Evolutionary conservation across 2,888 invertebrate species (phyloP), one percentile per base, ranked within the genome.

Genomic region (Zygogramma bicolorata): DNA sequence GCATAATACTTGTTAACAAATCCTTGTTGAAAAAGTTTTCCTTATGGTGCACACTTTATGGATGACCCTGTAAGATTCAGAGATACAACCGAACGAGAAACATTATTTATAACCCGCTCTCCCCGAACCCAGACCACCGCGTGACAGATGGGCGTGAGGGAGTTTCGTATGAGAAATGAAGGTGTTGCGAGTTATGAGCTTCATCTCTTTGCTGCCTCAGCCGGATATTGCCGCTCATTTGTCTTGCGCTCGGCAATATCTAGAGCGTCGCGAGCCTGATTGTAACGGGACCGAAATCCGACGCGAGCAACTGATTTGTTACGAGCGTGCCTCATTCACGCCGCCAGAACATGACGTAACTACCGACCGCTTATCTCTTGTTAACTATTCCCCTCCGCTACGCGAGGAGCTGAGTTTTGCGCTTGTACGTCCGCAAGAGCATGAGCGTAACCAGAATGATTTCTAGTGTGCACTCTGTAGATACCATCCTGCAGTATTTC

Each of bases 221-320:
- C 81, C 85, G 86, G 86, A 87, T 86, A 86, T 86, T 87, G 85
- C 86, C 82, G 81, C 84, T 85, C 87, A 85, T 86, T 85, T 85
- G 85, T 86, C 86, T 86, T 85, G 76, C 77, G 77, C 66, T 62
- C 79, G 79, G 83, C 83, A 85, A 85, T 85, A 85, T 84, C 84
- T 79, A 68, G 79, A 76, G 71, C 79, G 79, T 78, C 79, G 75
- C 65, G 72, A 65, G 71, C 75, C 79, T 81, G 81, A 83, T 83
- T 83, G 81, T 77, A 81, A 81, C 81, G 80, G 78, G 80, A 80
- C 82, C 81, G 76, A 83, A 83, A 84, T 83, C 84, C 83, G 80
- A 81, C 83, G 81, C 83, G 80, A 61, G 62, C 78, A 74, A 74
- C 78, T 81, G 80, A 84, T 85, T 84, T 84, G 84, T 84, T 84